phyloP scores from a whole-genome alignment of 2,113 vertebrate genomes.

The Craseonycteris thonglongyai region DNA sequence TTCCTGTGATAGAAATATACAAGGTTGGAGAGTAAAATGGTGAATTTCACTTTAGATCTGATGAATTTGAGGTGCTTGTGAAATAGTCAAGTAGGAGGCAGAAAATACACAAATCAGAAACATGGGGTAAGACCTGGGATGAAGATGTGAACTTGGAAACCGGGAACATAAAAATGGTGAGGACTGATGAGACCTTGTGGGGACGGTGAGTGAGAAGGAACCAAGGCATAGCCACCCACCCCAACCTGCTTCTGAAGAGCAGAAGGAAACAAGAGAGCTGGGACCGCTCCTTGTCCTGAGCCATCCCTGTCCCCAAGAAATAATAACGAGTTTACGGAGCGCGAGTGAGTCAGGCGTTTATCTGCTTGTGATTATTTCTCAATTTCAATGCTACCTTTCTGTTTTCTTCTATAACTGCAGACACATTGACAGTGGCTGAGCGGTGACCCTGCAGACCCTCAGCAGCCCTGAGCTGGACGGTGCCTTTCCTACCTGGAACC shows the following conservation, averaged over 20 bases:
- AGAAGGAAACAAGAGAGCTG: neutral
- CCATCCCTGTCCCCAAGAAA: too few species aligned
- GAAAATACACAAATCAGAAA: neutral
- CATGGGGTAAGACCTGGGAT: neutral
- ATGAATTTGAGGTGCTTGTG: neutral
- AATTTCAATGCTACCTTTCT: neutral
- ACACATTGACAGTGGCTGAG: neutral
- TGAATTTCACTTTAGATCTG: neutral
- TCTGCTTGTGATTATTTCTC: neutral
- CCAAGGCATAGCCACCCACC: neutral
- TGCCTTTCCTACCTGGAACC: neutral
- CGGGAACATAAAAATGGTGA: neutral
- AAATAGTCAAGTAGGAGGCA: neutral
- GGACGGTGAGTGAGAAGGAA: neutral
- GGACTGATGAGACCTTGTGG: rapidly evolving
- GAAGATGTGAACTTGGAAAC: neutral
- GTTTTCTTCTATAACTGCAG: neutral
- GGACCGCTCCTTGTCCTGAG: neutral
- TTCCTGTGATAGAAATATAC: neutral
- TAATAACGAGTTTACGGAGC: neutral
- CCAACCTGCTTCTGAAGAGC: neutral
- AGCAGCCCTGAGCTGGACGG: neutral
- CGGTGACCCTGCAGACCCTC: neutral
- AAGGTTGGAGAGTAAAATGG: neutral
- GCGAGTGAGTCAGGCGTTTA: neutral